Conservation (phyloP, 2,888 invertebrate species). For the Scrobipalpa atriplicella region DNA sequence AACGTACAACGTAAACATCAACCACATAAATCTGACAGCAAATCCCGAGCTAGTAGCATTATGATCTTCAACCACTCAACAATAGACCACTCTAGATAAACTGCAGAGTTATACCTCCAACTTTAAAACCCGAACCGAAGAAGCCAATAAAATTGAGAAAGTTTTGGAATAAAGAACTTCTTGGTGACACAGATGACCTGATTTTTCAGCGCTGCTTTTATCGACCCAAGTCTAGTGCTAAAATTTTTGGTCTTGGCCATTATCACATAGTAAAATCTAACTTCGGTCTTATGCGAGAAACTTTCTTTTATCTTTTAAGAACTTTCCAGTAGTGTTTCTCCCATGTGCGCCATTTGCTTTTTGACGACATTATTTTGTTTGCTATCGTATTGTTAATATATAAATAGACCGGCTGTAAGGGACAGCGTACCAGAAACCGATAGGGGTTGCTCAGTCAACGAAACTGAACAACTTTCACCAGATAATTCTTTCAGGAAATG, state of each 20-base stretch:
- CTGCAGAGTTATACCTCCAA: conserved; percentile 21
- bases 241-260: conserved; percentile 14
- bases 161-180: conserved; percentile 57
- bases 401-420: too few relatives aligned
- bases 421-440: too few relatives aligned
- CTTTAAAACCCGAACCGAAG: conserved; percentile 32
- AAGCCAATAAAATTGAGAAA: conserved; percentile 49
- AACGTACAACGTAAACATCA: not conserved
- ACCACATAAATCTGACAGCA: not conserved
- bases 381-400: too few relatives aligned
- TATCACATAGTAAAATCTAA: not conserved
- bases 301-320: not conserved
- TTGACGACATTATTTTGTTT: not conserved
- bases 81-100: conserved; percentile 13
- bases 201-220: conserved; percentile 47
- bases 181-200: conserved; percentile 51
- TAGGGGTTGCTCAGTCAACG: too few relatives aligned
- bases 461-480: too few relatives aligned
- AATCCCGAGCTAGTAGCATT: conserved; percentile 1
- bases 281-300: not conserved
- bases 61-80: conserved; percentile 19
- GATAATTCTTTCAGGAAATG: too few relatives aligned
- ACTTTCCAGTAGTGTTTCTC: not conserved
- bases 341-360: conserved; percentile 1
- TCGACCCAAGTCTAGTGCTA: conserved; percentile 23